Base-by-base conservation (phyloP, 2,888 invertebrate species). In the Noctua comes region DNA sequence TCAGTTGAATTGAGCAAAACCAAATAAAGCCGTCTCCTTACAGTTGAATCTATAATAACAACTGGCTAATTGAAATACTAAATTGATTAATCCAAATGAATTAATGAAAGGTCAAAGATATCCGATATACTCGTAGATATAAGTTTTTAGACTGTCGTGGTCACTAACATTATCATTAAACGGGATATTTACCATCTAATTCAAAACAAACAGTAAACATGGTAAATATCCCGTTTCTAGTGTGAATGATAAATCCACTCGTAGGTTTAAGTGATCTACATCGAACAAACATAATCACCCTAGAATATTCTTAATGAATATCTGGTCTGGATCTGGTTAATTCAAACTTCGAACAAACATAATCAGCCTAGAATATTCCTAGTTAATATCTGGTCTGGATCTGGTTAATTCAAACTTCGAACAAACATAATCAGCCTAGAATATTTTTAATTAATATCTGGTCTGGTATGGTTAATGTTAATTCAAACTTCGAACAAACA, bases 371-470 rank as follows among this genome's bases (percentile, higher is more conserved):
- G 8, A 40, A 27, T 40, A 36, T 27, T 77, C 11, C 27, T 46
- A 24, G 59, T 18, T 77, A 62, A 48, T 76, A 76, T 48, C 48
- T 76, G 11, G 27, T 40, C 18, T 24, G 24, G 46, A 48, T 57
- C 18, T 31, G 10, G 10, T 59, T 18, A 27, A n/a, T 51, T 16
- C n/a, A 27, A 11, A 18, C 48, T 59, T 24, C 40, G 27, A 62
- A 40, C 36, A 48, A 21, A 27, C 4, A 46, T n/a, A 4, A 62
- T 40, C 27, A 24, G 24, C 8, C 40, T 18, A 76, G 8, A 40
- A 27, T 40, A 36, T 27, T 77, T 8, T 24, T 46, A 24, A 46
- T 18, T 77, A 62, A 48, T 76, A 76, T 48, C 48, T 76, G 11
- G 27, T 40, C 18, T 24, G 24, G 46, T 57, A 13, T 31, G 10